Evolutionary conservation across 2,797 vertebrate species (phyloP).

Genomic region (Mus minutoides): DNA sequence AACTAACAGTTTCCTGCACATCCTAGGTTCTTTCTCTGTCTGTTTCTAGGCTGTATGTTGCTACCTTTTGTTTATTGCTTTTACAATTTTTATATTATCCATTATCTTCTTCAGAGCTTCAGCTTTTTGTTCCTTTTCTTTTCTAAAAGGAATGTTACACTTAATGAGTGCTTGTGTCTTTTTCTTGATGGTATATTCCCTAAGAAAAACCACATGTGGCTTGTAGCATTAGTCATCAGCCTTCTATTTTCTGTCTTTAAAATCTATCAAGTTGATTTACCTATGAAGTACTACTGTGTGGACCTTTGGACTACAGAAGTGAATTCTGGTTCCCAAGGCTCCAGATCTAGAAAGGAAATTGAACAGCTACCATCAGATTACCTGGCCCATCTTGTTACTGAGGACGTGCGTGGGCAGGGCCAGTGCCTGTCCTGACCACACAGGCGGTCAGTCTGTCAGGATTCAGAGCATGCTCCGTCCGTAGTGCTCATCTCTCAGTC

Average conservation of each 20-base stretch:
- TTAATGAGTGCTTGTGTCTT: not conserved
- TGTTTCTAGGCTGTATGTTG: constrained; percentile 27
- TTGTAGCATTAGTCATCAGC: not conserved
- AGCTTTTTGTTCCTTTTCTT: not conserved
- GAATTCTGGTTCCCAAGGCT: constrained; percentile 47
- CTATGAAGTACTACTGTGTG: constrained; percentile 9
- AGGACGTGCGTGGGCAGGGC: not conserved
- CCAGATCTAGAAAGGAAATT: constrained; percentile 28
- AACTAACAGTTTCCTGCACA: constrained; percentile 18
- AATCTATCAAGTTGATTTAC: not conserved
- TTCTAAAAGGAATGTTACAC: constrained; percentile 45
- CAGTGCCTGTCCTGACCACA: not conserved
- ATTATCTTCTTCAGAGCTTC: constrained; percentile 40
- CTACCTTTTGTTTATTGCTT: constrained; percentile 19
- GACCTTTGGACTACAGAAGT: not conserved
- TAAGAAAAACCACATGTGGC: not conserved
- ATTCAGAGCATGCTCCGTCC: not conserved
- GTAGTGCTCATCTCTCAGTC: constrained; percentile 27
- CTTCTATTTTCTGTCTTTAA: not conserved
- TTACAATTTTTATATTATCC: constrained; percentile 8
- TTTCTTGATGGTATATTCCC: constrained; percentile 47
- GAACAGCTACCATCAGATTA: not conserved
- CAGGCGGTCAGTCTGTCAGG: not conserved
- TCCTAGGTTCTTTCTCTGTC: not conserved
- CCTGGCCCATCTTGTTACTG: not conserved